A percentile compares a stretch with the other conserved stretches of the same genome.
These are phyloP conservation scores for Chromis chromis DNA, from an alignment of 2,797 vertebrate genomes.

Conservation along the genomic window DNA sequence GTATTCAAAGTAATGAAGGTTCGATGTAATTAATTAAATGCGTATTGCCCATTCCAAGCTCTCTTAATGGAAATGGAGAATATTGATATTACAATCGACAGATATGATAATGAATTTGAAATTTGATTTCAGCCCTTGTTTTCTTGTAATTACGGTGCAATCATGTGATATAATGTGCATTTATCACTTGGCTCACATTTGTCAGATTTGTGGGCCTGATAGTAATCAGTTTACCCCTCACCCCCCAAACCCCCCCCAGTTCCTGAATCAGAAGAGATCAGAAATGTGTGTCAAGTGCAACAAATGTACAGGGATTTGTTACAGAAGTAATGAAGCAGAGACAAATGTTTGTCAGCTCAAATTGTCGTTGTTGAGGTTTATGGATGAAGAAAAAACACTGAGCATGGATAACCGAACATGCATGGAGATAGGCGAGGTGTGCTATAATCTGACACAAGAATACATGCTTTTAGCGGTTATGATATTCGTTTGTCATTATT, in stretches of 20 bases:
- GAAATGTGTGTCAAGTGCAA: conserved; percentile 6
- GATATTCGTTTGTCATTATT: neutral
- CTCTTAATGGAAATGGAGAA: conserved; percentile 67
- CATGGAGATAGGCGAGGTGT: neutral
- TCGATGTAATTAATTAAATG: conserved; percentile 78
- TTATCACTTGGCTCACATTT: conserved; percentile 54
- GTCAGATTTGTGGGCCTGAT: conserved; percentile 54
- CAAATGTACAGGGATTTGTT: conserved; percentile 15
- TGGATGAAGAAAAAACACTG: neutral
- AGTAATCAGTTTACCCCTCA: conserved; percentile 47
- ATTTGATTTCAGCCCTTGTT: conserved; percentile 76
- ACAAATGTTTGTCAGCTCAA: neutral
- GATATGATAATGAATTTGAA: conserved; percentile 73
- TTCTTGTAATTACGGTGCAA: conserved; percentile 75
- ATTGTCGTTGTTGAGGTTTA: conserved; percentile 1
- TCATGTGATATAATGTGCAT: conserved; percentile 73
- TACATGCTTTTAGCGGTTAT: neutral
- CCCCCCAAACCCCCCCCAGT: neutral
- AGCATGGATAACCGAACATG: neutral
- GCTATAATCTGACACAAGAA: neutral
- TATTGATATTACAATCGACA: conserved; percentile 81
- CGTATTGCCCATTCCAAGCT: conserved; percentile 57
- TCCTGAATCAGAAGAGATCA: conserved; percentile 29
- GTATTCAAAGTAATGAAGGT: conserved; percentile 75
- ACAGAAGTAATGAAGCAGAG: conserved; percentile 3